Conservation (phyloP, 2,113 vertebrate genomes). For the Sarotherodon lohbergeri region DNA sequence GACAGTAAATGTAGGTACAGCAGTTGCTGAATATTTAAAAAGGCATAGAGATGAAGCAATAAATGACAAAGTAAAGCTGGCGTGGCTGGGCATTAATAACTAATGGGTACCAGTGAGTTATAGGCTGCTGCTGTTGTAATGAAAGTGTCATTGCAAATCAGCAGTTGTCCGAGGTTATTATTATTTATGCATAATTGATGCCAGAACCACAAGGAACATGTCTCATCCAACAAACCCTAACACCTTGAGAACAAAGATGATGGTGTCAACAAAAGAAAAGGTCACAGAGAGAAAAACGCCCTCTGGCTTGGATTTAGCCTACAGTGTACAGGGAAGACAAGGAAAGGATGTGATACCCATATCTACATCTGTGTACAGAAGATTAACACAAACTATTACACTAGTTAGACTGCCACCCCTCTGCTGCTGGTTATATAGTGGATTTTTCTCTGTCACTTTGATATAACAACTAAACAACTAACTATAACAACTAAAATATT, state of each 20-base stretch:
- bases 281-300: constrained; percentile 59
- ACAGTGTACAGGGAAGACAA: constrained; percentile 12
- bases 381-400: constrained; percentile 1
- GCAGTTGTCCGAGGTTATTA: constrained; percentile 79
- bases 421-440: not conserved
- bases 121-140: constrained; percentile 75
- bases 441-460: not conserved
- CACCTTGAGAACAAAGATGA: constrained; percentile 63
- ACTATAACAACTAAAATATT: not conserved
- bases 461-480: not conserved
- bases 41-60: constrained; percentile 78
- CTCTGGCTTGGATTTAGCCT: constrained; percentile 43
- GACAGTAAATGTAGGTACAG: constrained; percentile 80
- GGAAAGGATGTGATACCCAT: not conserved
- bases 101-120: constrained; percentile 77
- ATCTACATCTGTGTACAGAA: constrained; percentile 22
- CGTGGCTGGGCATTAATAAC: constrained; percentile 78
- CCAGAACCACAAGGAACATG: constrained; percentile 68
- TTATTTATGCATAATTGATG: constrained; percentile 85
- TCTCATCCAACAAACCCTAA: constrained; percentile 64
- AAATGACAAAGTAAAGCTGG: constrained; percentile 82
- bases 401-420: not conserved
- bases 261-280: constrained; percentile 66
- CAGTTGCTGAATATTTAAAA: constrained; percentile 82
- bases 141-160: constrained; percentile 84